A percentile compares a stretch with the other conserved stretches of the same genome.
Evolutionary conservation across 2,113 vertebrate genomes (phyloP).

Genomic region (Xyliphius kryptos): DNA sequence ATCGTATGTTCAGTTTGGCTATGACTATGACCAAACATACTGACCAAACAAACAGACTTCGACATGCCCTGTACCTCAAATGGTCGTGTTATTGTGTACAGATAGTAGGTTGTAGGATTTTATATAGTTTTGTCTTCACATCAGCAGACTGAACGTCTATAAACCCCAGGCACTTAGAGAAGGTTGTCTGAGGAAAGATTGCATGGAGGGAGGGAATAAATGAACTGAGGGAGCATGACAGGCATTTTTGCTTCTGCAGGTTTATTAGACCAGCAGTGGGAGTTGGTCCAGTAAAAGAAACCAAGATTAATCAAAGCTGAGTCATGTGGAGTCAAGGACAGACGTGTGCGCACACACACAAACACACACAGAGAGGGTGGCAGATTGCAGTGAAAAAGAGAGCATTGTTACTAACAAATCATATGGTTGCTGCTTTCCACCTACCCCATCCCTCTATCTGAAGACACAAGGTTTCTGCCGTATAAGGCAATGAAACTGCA

Average conservation of each 20-base stretch:
- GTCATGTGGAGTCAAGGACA: constrained; percentile 31
- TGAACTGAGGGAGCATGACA: too few relatives aligned
- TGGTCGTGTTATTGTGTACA: too few relatives aligned
- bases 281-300: constrained; percentile 4
- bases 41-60: too few relatives aligned
- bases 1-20: too few relatives aligned
- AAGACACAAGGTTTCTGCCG: constrained; percentile 19
- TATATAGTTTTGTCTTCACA: too few relatives aligned
- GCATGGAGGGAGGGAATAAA: too few relatives aligned
- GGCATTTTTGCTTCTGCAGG: constrained; percentile 4
- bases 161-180: too few relatives aligned
- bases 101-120: too few relatives aligned
- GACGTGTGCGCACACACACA: not conserved
- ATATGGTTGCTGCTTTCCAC: not conserved
- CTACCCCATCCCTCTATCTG: constrained; percentile 6
- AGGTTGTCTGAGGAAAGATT: too few relatives aligned
- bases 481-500: constrained; percentile 31
- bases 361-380: constrained; percentile 2
- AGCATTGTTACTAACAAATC: constrained; percentile 13
- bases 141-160: too few relatives aligned
- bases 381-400: not conserved
- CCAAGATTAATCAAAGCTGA: constrained; percentile 26
- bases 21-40: too few relatives aligned
- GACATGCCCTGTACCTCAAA: too few relatives aligned
- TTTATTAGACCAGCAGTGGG: constrained; percentile 11